These are phyloP conservation scores for Stenodera caucasica DNA, from an alignment of 2,888 invertebrate species.

Conservation along the genomic window DNA sequence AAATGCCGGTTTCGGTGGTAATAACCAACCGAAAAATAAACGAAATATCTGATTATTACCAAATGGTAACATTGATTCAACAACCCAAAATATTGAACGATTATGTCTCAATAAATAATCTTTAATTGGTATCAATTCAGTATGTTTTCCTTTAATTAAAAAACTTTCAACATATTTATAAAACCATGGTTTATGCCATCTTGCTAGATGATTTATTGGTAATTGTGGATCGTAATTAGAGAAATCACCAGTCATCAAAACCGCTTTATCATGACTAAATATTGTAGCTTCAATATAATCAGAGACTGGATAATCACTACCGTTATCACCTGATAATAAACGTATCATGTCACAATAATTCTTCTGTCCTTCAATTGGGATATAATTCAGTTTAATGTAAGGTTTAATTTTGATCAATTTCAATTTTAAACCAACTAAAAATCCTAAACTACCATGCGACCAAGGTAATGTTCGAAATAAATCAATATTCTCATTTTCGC, in stretches of 20 bases:
- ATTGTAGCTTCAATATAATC: constrained; percentile 71
- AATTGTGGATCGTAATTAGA: constrained; percentile 60
- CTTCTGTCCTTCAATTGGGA: constrained; percentile 64
- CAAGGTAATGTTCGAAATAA: constrained; percentile 65
- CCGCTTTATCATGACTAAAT: constrained; percentile 63
- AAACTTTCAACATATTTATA: constrained; percentile 68
- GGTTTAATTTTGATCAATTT: constrained; percentile 65
- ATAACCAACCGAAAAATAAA: constrained; percentile 65
- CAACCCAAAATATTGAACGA: constrained; percentile 72
- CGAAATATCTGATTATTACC: constrained; percentile 69
- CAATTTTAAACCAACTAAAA: constrained; percentile 66
- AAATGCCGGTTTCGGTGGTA: constrained; percentile 72
- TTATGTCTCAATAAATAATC: constrained; percentile 69
- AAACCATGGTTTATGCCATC: constrained; percentile 74
- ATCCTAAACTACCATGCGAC: constrained; percentile 69
- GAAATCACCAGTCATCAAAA: constrained; percentile 69
- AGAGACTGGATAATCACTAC: constrained; percentile 56
- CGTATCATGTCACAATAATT: constrained; percentile 66
- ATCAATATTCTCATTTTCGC: constrained; percentile 60
- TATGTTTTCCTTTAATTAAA: constrained; percentile 58
- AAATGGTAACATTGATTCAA: constrained; percentile 71
- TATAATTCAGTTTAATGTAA: constrained; percentile 66
- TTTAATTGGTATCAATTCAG: constrained; percentile 65
- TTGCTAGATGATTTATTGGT: constrained; percentile 61
- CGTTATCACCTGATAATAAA: constrained; percentile 62